Conservation (phyloP, 2,888 invertebrate species). For the Fragum sueziense region DNA sequence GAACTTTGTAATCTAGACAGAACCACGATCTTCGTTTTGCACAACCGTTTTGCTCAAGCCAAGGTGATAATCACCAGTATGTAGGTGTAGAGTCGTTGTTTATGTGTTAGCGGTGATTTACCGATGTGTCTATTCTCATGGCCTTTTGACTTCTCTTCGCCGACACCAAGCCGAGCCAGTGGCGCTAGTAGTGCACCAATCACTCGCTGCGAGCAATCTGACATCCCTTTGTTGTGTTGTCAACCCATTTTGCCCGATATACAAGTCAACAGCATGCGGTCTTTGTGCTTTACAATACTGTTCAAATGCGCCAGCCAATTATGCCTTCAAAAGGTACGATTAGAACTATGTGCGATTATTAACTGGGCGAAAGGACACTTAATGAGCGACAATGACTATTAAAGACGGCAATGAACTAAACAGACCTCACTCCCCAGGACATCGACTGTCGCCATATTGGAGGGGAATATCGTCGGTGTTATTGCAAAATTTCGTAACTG, state of each 20-base stretch:
- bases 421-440: conserved; percentile 5
- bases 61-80: no score
- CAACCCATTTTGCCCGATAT: conserved; percentile 29
- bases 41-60: no score
- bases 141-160: conserved; percentile 6
- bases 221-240: conserved; percentile 29
- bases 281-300: conserved; percentile 20
- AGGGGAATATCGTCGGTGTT: neutral
- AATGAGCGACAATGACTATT: conserved; percentile 17
- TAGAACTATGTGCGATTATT: conserved; percentile 10
- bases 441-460: neutral
- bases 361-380: conserved; percentile 4
- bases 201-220: conserved; percentile 12
- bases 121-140: conserved; percentile 7
- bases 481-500: no score
- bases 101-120: neutral
- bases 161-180: neutral
- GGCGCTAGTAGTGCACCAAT: conserved; percentile 1
- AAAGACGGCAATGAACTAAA: conserved; percentile 7
- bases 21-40: no score
- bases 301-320: conserved; percentile 20
- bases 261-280: conserved; percentile 19
- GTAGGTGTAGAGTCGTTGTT: no score
- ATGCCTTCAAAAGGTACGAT: conserved; percentile 5
- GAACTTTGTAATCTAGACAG: no score